phyloP scores from a whole-genome alignment of 1,140 invertebrate species.

The Halyomorpha halys region DNA sequence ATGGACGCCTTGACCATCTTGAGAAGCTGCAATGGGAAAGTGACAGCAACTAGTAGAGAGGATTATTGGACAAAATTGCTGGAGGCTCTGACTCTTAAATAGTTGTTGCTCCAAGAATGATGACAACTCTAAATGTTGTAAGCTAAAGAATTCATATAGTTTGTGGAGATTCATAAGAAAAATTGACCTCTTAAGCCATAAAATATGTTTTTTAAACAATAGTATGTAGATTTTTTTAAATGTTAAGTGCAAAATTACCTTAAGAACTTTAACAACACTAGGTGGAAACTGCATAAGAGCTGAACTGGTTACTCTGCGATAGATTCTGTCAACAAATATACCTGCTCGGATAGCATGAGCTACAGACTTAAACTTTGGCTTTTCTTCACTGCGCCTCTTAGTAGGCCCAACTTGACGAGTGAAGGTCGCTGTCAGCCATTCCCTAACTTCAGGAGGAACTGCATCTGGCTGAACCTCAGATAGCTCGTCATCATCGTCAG shows the following conservation, averaged over 20 bases:
- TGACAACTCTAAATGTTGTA: no score
- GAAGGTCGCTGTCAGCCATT: constrained; percentile 97
- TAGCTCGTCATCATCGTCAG: constrained; percentile 86
- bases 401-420: constrained; percentile 74
- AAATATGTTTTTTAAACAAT: no score
- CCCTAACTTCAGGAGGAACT: constrained; percentile 87
- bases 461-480: constrained; percentile 92
- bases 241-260: constrained; percentile 48
- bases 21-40: no score
- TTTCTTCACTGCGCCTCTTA: constrained; percentile 62
- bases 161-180: no score
- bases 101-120: no score
- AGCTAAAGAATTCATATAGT: no score
- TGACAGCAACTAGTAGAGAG: no score
- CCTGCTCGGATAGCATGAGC: constrained; percentile 96
- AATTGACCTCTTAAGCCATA: no score
- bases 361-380: constrained; percentile 83
- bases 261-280: constrained; percentile 75
- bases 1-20: no score
- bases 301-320: constrained; percentile 74
- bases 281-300: constrained; percentile 80
- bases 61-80: no score
- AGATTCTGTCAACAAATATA: constrained; percentile 94
- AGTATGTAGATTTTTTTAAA: no score
- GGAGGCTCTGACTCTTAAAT: no score